phyloP scores from a whole-genome alignment of 2,888 invertebrate species.

The Orthosia gracilis region DNA sequence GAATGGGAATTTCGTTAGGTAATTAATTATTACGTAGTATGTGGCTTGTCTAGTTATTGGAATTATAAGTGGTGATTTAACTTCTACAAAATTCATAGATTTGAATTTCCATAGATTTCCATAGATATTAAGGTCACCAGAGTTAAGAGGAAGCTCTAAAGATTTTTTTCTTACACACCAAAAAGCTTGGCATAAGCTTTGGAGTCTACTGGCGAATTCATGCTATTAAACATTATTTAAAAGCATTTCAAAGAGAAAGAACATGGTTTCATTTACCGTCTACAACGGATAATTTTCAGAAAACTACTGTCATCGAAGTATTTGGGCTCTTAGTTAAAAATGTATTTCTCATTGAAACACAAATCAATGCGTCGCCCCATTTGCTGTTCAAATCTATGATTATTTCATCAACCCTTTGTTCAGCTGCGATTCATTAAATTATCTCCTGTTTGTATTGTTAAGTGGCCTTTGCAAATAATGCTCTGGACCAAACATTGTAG shows the following conservation, averaged over 20 bases:
- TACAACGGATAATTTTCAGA: too few relatives aligned
- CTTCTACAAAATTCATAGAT: neutral
- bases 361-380: neutral
- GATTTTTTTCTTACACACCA: neutral
- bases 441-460: constrained; percentile 19
- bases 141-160: neutral
- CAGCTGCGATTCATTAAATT: constrained; percentile 20
- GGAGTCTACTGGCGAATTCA: neutral
- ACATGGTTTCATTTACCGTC: neutral
- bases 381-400: constrained; percentile 9
- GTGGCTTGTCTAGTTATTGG: constrained; percentile 10
- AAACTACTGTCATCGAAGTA: neutral
- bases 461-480: constrained; percentile 22
- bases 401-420: constrained; percentile 33
- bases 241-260: neutral
- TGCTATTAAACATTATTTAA: neutral
- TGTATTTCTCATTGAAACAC: neutral
- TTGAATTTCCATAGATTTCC: neutral
- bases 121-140: neutral
- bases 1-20: constrained; percentile 22
- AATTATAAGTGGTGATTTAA: constrained; percentile 14
- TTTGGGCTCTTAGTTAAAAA: neutral
- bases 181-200: neutral
- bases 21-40: constrained; percentile 42
- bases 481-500: neutral